Base-by-base conservation (phyloP, 2,113 vertebrate genomes). In the Gambusia holbrooki region DNA sequence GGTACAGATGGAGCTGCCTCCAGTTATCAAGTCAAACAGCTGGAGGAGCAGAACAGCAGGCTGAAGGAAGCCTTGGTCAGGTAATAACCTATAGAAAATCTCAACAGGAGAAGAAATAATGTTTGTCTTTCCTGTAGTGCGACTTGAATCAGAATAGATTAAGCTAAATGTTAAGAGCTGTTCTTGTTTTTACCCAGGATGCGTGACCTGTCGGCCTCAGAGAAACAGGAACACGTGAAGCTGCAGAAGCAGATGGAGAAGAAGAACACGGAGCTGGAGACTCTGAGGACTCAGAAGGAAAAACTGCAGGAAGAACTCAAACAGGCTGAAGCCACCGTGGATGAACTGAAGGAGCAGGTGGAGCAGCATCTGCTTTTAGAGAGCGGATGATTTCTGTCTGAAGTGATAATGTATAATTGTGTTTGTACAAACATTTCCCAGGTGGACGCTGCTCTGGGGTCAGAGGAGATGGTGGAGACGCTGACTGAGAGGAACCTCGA, bases 391-490 rank as follows among this genome's bases (percentile, higher is more conserved):
- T n/a, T 3, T 58, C 25, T n/a, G 22, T 1, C 9, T 58, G 22
- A n/a, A 35, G 22, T 35, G 4, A 6, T 22, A 22, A 19, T 9
- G 3, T 2, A 9, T 19, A 5, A 27, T 33, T 62, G 29, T n/a
- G 13, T 28, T 0, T 28, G 29, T 70, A 32, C 84, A 5, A 30
- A 27, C 71, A 62, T 83, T 30, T 19, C 28, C 22, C 89, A 99
- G 97, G 98, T 99, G 89, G 98, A 99, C 13, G 97, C 97, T 62
- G 97, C 97, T 3, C 87, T 99, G 79, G 98, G 98, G 0, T 97
- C 98, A 0, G 97, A 99, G 83, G 98, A 99, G 92, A 99, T 99
- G 98, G 97, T 99, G 79, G 98, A 99, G 92, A 99, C 95, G 0
- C 93, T 99, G 80, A 97, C 98, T 0, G 98, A 99, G 85, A 95